Evolutionary conservation across 2,797 vertebrate genomes (phyloP).

Genomic region (Danio albolineatus): DNA sequence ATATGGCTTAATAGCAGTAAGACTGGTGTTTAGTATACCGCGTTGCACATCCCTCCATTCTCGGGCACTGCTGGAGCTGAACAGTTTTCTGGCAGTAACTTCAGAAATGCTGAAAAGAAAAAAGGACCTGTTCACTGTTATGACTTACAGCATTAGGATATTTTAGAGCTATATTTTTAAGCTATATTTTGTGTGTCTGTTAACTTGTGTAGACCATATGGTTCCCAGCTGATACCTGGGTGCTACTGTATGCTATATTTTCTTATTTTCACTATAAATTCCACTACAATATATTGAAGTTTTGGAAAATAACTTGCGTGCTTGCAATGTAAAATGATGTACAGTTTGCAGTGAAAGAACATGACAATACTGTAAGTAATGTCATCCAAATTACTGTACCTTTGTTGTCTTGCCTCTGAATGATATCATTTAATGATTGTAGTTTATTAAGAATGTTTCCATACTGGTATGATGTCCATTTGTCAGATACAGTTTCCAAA

Average conservation of each 20-base stretch:
- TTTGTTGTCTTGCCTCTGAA: constrained; percentile 63
- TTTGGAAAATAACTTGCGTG: not conserved
- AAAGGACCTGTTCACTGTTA: not conserved
- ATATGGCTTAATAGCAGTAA: not conserved
- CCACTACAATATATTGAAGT: not conserved
- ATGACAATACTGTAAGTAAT: not conserved
- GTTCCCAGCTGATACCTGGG: not conserved
- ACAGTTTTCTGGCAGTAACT: constrained; percentile 57
- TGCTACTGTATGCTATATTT: not conserved
- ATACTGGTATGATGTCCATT: constrained; percentile 18
- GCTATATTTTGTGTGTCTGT: too few species aligned
- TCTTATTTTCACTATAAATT: too few species aligned
- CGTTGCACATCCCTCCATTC: constrained; percentile 80
- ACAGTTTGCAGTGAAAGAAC: not conserved
- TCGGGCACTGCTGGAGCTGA: constrained; percentile 60
- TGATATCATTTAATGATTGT: constrained; percentile 47
- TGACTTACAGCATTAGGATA: too few species aligned
- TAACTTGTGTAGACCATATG: too few species aligned
- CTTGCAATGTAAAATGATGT: too few species aligned
- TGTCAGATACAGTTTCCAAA: accelerated
- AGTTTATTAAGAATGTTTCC: constrained; percentile 54
- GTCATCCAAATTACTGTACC: constrained; percentile 27
- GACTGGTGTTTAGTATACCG: constrained; percentile 64
- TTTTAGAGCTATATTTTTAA: too few species aligned
- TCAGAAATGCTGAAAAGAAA: constrained; percentile 65